phyloP scores from a whole-genome alignment of 2,113 vertebrate genomes.

The Scalopus aquaticus region DNA sequence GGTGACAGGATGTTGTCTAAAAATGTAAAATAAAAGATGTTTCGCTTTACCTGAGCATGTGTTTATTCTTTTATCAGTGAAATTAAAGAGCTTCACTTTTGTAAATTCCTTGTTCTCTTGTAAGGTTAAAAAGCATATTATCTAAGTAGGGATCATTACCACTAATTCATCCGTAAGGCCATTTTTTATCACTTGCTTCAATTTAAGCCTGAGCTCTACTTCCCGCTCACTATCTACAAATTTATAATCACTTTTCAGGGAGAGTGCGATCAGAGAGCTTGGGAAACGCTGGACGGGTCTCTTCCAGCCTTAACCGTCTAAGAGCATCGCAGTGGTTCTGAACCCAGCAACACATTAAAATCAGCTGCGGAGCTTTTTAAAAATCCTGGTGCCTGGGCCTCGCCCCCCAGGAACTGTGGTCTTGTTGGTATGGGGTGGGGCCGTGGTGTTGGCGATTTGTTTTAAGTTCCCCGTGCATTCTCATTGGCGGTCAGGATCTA shows the following conservation, averaged over 20 bases:
- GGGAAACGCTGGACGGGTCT: background rate
- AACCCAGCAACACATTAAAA: background rate
- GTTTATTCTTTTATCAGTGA: constrained; percentile 15
- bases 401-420: background rate
- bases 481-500: background rate
- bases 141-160: background rate
- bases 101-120: constrained; percentile 28
- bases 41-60: constrained; percentile 20
- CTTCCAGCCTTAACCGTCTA: background rate
- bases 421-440: background rate
- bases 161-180: background rate
- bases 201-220: constrained; percentile 24
- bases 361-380: background rate
- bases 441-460: background rate
- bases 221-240: constrained; percentile 39
- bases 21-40: background rate
- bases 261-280: background rate
- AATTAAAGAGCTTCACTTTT: constrained; percentile 34
- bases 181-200: constrained; percentile 46
- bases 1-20: background rate
- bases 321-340: background rate
- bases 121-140: background rate
- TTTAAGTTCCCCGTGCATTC: constrained; percentile 20
- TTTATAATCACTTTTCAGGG: background rate
- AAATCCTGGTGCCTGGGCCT: background rate